Evolutionary conservation across 2,888 invertebrate genomes (phyloP), one percentile per base, ranked within the genome.

Genomic region (Orchestes rusci): DNA sequence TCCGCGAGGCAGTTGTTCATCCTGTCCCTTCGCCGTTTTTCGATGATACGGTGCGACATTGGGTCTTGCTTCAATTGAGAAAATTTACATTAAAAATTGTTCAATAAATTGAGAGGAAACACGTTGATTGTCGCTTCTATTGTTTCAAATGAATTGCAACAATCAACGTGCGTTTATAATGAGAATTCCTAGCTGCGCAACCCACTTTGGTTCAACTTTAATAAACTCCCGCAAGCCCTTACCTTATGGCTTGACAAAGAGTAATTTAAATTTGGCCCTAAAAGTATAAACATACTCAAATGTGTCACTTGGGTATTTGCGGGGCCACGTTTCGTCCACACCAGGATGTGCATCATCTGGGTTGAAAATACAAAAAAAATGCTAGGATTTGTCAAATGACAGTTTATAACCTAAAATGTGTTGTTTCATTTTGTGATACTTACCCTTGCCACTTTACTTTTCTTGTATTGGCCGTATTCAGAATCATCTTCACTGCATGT

Each of bases 1-100:
- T 95, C 93, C 0, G 93, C 93, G 46, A 96, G 72, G 64, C 95
- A 95, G 69, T 92, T 94, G 73, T 96, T 96, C 95, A 96, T 96
- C 42, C 95, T 80, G 70, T 96, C 95, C 16, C 96, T 74, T 23
- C 95, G 77, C 34, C 95, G 76, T 68, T 96, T 96, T 71, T 96
- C 95, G 53, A 96, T 96, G 56, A 96, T 93, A 46, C 95, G 82
- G 67, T 95, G 95, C n/a, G 95, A 95, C 81, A 93, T 79, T 35
- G 94, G 94, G 68, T 95, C 94, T 90, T 95, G 84, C 79, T 85
- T 70, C 32, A 57, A 56, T 51, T 49, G 52, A 45, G 45, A 51
- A 47, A 31, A 16, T 4, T 13, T 12, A 40, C 23, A 15, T 17
- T 39, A 3, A 17, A 36, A 17, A 10, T 23, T 23, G 23, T 10